A percentile compares a stretch with the other conserved stretches of the same genome.
These are phyloP conservation scores for Crocidura indochinensis DNA, from an alignment of 2,797 vertebrate genomes.

Conservation along the genomic window DNA sequence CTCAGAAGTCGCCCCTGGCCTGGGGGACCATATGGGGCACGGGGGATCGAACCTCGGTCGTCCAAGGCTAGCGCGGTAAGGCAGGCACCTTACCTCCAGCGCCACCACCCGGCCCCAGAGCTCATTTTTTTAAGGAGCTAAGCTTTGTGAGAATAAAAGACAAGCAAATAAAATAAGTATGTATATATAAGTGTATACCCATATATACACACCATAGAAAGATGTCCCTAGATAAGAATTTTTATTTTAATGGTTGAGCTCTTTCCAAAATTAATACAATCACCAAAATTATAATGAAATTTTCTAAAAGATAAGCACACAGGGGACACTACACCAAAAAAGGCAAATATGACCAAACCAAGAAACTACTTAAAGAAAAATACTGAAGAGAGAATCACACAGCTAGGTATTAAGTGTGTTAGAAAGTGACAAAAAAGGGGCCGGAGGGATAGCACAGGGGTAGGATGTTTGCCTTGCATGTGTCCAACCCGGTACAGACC, in stretches of 20 bases:
- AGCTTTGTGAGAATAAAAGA: neutral
- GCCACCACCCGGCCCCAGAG: neutral
- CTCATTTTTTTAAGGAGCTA: neutral
- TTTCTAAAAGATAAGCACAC: slow-evolving; percentile 46
- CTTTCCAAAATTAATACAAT: slow-evolving; percentile 54
- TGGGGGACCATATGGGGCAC: no score
- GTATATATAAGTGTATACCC: neutral
- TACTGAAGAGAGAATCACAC: neutral
- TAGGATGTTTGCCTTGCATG: no score
- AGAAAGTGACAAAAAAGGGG: neutral
- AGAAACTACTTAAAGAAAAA: neutral
- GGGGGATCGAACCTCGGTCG: no score
- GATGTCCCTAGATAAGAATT: neutral
- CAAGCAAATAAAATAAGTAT: slow-evolving; percentile 1
- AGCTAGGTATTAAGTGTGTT: slow-evolving; percentile 1
- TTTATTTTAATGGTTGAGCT: slow-evolving; percentile 40
- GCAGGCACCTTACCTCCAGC: no score
- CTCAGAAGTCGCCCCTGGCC: no score
- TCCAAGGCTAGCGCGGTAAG: no score
- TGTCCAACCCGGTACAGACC: no score
- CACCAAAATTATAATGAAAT: slow-evolving; percentile 51
- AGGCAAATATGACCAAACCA: slow-evolving; percentile 17
- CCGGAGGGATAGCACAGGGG: no score
- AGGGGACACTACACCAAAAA: slow-evolving; percentile 48
- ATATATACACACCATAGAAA: neutral